A percentile compares a stretch with the other conserved stretches of the same genome.
Evolutionary conservation across 2,888 invertebrate genomes (phyloP).

Genomic region (Ferrisia virgata): DNA sequence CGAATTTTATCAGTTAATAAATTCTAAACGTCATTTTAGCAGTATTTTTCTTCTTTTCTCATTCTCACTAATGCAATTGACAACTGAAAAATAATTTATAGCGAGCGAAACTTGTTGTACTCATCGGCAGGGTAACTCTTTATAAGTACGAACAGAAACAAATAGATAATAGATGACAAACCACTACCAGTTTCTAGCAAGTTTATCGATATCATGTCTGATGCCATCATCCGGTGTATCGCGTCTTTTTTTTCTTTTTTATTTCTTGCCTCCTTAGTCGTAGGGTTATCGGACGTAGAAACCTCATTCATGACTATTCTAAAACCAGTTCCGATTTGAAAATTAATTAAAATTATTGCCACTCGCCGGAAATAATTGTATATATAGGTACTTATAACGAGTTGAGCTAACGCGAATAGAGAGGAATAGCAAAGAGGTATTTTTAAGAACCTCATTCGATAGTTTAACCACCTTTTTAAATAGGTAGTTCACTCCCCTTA

Average conservation of each 20-base stretch:
- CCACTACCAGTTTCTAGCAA: conserved; percentile 31
- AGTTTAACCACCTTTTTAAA: conserved; percentile 19
- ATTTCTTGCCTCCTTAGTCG: background rate
- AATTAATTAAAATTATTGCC: conserved; percentile 26
- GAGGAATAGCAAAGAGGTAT: background rate
- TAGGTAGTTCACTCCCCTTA: conserved; percentile 16
- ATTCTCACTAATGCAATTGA: background rate
- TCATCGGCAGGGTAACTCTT: no score
- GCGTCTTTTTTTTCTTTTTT: background rate
- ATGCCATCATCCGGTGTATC: conserved; percentile 28
- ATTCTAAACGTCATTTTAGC: background rate
- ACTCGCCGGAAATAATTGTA: conserved; percentile 12
- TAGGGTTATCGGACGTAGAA: background rate
- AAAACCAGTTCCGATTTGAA: conserved; percentile 31
- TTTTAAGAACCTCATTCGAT: conserved; percentile 5
- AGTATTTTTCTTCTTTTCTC: background rate
- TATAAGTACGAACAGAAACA: no score
- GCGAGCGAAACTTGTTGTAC: background rate
- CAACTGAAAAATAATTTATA: background rate
- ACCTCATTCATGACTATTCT: conserved; percentile 11
- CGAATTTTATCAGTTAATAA: background rate
- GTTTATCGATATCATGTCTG: conserved; percentile 16
- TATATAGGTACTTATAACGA: background rate
- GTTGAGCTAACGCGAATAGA: background rate
- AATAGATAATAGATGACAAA: conserved; percentile 23